phyloP scores from a whole-genome alignment of 2,113 vertebrate species.

The Dasyornis broadbenti region DNA sequence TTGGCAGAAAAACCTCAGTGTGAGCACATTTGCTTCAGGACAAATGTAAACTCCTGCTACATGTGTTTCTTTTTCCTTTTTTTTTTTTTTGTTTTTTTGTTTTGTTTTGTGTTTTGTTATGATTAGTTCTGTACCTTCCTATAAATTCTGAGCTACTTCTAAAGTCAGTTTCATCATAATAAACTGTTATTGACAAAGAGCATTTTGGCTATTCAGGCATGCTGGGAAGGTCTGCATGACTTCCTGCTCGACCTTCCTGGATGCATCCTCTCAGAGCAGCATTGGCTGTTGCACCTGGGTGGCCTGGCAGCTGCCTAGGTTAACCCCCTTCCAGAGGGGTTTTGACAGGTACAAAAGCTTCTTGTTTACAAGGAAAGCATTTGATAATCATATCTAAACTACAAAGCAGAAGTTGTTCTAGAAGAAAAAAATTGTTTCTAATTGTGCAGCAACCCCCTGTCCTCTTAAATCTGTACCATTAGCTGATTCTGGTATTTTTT shows the following conservation, averaged over 20 bases:
- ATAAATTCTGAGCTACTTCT: not conserved
- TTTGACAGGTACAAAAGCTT: not conserved
- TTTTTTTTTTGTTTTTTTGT: not conserved
- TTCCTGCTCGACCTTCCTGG: not conserved
- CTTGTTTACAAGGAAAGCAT: not conserved
- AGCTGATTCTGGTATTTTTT: not conserved
- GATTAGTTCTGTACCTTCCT: not conserved
- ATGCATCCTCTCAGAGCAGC: not conserved
- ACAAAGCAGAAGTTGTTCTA: not conserved
- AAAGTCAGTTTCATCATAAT: not conserved
- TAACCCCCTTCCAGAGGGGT: not conserved
- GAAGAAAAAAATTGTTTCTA: not conserved
- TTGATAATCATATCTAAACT: not conserved
- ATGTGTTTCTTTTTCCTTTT: not conserved
- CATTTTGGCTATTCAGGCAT: not conserved
- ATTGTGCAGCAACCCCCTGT: not conserved
- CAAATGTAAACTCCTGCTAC: not conserved
- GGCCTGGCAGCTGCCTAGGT: not conserved
- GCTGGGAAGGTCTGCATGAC: not conserved
- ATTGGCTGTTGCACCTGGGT: not conserved
- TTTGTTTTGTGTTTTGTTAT: not conserved
- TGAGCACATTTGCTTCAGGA: not conserved
- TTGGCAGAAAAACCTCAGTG: not conserved
- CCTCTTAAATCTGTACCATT: not conserved
- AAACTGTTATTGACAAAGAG: not conserved